Evolutionary conservation across 2,797 vertebrate species (phyloP).

Genomic region (Echeneis naucrates): DNA sequence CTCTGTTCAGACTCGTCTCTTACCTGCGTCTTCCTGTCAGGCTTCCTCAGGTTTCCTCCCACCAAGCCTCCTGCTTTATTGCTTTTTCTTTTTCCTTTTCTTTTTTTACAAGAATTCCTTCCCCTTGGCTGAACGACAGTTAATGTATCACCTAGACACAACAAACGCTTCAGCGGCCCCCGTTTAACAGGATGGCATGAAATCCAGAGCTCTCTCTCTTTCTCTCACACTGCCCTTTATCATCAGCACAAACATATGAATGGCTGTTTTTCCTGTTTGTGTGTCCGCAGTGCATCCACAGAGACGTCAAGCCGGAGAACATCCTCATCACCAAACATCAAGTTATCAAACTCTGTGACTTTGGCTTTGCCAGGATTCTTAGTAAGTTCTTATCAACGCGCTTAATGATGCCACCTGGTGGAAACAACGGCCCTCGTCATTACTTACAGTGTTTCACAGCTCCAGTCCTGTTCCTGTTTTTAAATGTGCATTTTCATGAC

Average conservation of each 20-base stretch:
- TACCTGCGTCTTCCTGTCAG: not conserved
- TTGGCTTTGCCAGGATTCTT: conserved; percentile 94
- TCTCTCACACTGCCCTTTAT: conserved; percentile 7
- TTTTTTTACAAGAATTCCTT: conserved; percentile 78
- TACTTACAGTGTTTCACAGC: too few relatives aligned
- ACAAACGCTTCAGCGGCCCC: conserved; percentile 47
- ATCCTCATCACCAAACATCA: conserved; percentile 96
- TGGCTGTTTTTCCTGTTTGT: not conserved
- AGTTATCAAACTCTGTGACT: conserved; percentile 97
- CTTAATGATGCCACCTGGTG: conserved; percentile 28
- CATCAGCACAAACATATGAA: not conserved
- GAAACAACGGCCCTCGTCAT: not conserved
- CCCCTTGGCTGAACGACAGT: conserved; percentile 64
- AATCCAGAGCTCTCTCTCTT: conserved; percentile 8
- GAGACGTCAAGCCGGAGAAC: conserved; percentile 97
- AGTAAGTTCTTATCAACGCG: conserved; percentile 86
- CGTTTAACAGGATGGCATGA: conserved; percentile 25
- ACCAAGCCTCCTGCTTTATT: conserved; percentile 52
- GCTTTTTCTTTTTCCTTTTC: conserved; percentile 38
- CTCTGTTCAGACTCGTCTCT: not conserved
- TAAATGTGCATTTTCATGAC: too few relatives aligned
- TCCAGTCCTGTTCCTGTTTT: too few relatives aligned
- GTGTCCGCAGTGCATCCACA: conserved; percentile 91
- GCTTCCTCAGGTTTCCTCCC: conserved; percentile 39
- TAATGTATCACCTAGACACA: conserved; percentile 73